Conservation (phyloP, 1,140 invertebrate genomes). For the Hestina assimilis region DNA sequence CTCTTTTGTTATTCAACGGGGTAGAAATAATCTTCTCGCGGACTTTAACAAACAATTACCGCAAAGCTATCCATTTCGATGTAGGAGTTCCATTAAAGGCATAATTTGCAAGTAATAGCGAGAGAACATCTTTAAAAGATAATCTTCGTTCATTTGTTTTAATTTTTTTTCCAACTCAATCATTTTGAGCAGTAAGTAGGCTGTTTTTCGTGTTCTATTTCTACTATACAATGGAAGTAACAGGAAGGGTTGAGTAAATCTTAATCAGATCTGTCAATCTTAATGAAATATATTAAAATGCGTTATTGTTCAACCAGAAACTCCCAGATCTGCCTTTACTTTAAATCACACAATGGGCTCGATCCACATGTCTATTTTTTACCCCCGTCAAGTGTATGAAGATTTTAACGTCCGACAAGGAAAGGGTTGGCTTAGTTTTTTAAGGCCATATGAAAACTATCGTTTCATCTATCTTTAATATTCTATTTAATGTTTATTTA, state of each 20-base stretch:
- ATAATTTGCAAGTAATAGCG: conserved; percentile 49
- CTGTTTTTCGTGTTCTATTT: conserved; percentile 23
- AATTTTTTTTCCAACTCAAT: neutral
- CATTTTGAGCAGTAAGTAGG: neutral
- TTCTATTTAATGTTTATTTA: conserved; percentile 44
- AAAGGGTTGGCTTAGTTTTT: conserved; percentile 67
- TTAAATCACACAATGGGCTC: conserved; percentile 59
- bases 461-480: conserved; percentile 56
- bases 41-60: conserved; percentile 65
- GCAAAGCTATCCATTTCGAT: conserved; percentile 20
- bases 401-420: conserved; percentile 55
- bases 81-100: conserved; percentile 35
- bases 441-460: conserved; percentile 51
- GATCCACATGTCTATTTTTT: conserved; percentile 67
- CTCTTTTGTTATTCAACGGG: conserved; percentile 65
- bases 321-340: conserved; percentile 53
- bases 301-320: conserved; percentile 70
- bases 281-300: conserved; percentile 76
- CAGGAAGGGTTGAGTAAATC: conserved; percentile 46
- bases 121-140: conserved; percentile 36
- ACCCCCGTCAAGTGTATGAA: conserved; percentile 51
- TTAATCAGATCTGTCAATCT: conserved; percentile 72
- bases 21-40: conserved; percentile 53
- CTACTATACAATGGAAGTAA: conserved; percentile 32
- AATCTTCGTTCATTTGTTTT: conserved; percentile 1